Conservation (phyloP, 2,888 invertebrate species). For the Nymphalis c-album region DNA sequence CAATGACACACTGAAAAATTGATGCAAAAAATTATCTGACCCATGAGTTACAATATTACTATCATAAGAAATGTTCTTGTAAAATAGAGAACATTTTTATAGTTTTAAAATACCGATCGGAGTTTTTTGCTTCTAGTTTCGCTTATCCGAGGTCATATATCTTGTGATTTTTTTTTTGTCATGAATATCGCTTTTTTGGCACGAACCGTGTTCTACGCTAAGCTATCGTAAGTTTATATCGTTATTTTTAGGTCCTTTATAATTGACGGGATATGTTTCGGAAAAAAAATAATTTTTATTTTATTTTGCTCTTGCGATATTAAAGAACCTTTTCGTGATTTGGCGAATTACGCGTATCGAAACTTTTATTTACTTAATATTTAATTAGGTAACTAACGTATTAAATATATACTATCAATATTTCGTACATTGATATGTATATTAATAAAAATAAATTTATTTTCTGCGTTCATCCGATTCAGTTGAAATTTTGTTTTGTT, state of each 20-base stretch:
- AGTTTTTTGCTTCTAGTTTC: conserved; percentile 10
- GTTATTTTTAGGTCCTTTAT: conserved; percentile 19
- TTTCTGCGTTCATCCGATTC: no score
- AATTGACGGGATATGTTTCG: conserved; percentile 20
- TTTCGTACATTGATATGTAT: neutral
- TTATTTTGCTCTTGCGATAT: neutral
- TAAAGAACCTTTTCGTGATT: neutral
- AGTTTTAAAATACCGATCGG: neutral
- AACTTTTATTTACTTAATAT: no score
- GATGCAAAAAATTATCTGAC: no score
- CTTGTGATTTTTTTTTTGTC: conserved; percentile 22
- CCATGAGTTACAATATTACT: no score
- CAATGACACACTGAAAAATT: no score
- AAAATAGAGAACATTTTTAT: neutral
- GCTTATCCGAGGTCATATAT: conserved; percentile 22
- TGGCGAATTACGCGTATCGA: neutral
- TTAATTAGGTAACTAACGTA: no score
- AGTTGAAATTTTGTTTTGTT: no score
- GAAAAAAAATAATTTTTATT: neutral
- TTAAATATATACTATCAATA: neutral
- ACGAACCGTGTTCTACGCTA: conserved; percentile 22
- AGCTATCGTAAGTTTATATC: conserved; percentile 16
- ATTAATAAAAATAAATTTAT: no score
- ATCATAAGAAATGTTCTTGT: no score
- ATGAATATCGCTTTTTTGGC: conserved; percentile 25